Base-by-base conservation (phyloP, 2,113 vertebrate genomes). In the Hiodon alosoides region DNA sequence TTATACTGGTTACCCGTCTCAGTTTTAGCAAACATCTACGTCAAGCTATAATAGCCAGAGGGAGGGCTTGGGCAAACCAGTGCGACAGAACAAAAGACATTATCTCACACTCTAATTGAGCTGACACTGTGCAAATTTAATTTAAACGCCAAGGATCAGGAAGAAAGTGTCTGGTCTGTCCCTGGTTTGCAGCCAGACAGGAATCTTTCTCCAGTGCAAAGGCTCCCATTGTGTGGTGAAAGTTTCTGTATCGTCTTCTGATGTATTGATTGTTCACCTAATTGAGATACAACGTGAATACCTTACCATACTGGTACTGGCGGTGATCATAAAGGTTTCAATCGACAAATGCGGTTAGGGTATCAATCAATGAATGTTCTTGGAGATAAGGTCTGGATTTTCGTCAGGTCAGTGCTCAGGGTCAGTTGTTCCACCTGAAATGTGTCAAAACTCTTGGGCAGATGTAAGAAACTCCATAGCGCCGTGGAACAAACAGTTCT, bases 81-180 rank as follows among this genome's bases (percentile, higher is more conserved):
- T 8, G 52, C 54, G 68, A 69, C 17, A 17, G 48, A 69, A n/a
- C 52, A 31, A 69, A 62, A 69, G 68, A 16, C 66, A 68, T 51
- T 7, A n/a, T 47, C 5, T 13, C 48, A 16, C 66, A 13, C n/a
- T 68, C 66, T 68, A 14, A 13, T 68, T 68, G 47, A 51, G 13
- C 66, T 68, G 66, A 68, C 66, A 68, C 66, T 68, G 9, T 52
- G 66, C 66, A 51, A 68, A 50, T 14, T 68, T 50, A n/a, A n/a
- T 68, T 50, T 52, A n/a, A 68, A 68, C 14, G 66, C 66, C 14
- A 68, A 51, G 66, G 16, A 31, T 31, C 31, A 31, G 31, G 31
- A 31, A 68, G 48, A 51, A 50, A 7, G 52, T 52, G 65, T 47
- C n/a, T 67, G 66, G 66, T 50, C 46, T 50, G 52, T 68, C 50